Evolutionary conservation across 2,888 invertebrate genomes (phyloP).

Genomic region (Temnothorax rugatulus): DNA sequence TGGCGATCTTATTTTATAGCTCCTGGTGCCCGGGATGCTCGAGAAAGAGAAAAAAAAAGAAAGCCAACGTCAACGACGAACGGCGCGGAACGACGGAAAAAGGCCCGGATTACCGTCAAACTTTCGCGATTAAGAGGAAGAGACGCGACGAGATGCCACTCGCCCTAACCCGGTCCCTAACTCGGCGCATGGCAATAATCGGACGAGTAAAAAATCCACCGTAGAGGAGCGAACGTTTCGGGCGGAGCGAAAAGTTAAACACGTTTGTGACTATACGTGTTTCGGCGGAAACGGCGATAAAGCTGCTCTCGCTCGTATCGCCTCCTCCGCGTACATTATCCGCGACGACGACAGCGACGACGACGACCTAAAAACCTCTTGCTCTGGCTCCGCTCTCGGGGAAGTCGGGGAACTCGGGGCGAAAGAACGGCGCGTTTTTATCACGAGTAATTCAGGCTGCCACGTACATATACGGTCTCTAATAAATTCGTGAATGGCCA

Average conservation of each 20-base stretch:
- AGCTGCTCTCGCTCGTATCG: slow-evolving; percentile 30
- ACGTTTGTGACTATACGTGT: slow-evolving; percentile 36
- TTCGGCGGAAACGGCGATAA: slow-evolving; percentile 50
- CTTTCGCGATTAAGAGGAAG: slow-evolving; percentile 52
- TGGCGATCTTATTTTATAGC: slow-evolving; percentile 39
- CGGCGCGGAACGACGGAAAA: slow-evolving; percentile 17
- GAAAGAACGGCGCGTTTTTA: slow-evolving; percentile 68
- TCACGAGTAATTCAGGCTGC: slow-evolving; percentile 75
- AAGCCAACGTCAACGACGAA: slow-evolving; percentile 2
- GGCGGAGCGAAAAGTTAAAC: slow-evolving; percentile 28
- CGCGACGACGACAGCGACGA: slow-evolving; percentile 6
- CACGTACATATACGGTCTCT: slow-evolving; percentile 71
- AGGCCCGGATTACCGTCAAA: slow-evolving; percentile 26
- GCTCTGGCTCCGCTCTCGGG: background rate
- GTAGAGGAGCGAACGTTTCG: slow-evolving; percentile 7
- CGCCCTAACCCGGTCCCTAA: background rate
- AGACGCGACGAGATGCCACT: slow-evolving; percentile 29
- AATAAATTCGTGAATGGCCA: slow-evolving; percentile 76
- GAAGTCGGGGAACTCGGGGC: slow-evolving; percentile 8
- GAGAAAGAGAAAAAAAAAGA: background rate
- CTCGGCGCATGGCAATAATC: slow-evolving; percentile 44
- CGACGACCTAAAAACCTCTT: slow-evolving; percentile 17
- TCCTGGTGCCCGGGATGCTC: background rate
- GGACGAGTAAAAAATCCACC: slow-evolving; percentile 31
- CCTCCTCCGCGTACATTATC: slow-evolving; percentile 48